These are phyloP conservation scores for Macaria notata DNA, from an alignment of 2,888 invertebrate genomes.

Conservation along the genomic window DNA sequence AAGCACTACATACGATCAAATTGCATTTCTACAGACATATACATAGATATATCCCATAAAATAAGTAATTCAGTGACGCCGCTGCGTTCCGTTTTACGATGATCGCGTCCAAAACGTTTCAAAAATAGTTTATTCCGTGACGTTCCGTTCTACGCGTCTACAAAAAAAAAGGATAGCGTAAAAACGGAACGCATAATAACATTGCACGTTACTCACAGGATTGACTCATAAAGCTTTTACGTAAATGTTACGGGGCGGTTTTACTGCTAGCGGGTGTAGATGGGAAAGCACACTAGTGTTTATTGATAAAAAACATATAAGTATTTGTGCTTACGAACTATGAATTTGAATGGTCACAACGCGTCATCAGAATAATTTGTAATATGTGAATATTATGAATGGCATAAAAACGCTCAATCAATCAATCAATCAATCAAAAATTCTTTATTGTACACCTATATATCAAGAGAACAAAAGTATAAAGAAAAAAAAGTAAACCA, in stretches of 20 bases:
- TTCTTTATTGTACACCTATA: too few relatives aligned
- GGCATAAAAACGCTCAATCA: too few relatives aligned
- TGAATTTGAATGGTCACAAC: too few relatives aligned
- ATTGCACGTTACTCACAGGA: conserved; percentile 65
- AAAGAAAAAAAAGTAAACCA: too few relatives aligned
- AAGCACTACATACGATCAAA: conserved; percentile 33
- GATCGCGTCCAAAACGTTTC: conserved; percentile 50
- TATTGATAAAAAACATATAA: too few relatives aligned
- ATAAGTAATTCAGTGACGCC: conserved; percentile 49
- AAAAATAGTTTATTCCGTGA: conserved; percentile 72
- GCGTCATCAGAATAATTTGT: too few relatives aligned
- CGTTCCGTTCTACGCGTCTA: conserved; percentile 35
- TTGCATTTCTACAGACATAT: conserved; percentile 36
- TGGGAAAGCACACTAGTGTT: not conserved
- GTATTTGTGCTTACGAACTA: too few relatives aligned
- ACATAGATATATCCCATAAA: conserved; percentile 55
- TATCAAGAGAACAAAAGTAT: too few relatives aligned
- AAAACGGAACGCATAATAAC: conserved; percentile 72
- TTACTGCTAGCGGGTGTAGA: conserved; percentile 35
- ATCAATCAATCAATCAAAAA: too few relatives aligned
- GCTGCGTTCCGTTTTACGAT: conserved; percentile 69
- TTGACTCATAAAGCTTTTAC: conserved; percentile 71
- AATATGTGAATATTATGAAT: too few relatives aligned
- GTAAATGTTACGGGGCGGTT: conserved; percentile 50
- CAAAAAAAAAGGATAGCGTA: conserved; percentile 52